Evolutionary conservation across 2,888 invertebrate genomes (phyloP), one percentile per base, ranked within the genome.

Genomic region (Elegia similella): DNA sequence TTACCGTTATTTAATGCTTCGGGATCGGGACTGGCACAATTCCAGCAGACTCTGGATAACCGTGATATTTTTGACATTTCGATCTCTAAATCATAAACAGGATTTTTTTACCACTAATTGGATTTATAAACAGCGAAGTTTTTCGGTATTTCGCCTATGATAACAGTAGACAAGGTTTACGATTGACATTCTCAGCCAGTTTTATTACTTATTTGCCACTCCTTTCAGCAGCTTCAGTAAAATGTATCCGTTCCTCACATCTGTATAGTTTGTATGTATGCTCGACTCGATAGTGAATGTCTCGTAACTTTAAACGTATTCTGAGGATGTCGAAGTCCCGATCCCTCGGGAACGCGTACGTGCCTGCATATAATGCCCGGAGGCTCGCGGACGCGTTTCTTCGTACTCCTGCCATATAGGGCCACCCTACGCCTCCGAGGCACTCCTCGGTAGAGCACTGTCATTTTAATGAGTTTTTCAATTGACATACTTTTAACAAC

Each of bases 331-430:
- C 73, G 69, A 75, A 73, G 73, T 67, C 68, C 67, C 63, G 62
- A 67, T 72, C 83, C 74, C 70, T 55, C 38, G 75, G 83, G 83
- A 78, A 73, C 68, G 72, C 76, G 80, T 79, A 83, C 83, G 84
- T 82, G 82, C 69, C 67, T 66, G 75, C 73, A 76, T 76, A 76
- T 73, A 69, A 59, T 64, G 70, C 71, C 64, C 64, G 67, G 64
- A 70, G 70, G 68, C 66, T 59, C 64, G 59, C 62, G 64, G 66
- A 30, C 53, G 30, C 30, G 42, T 42, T 53, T 44, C 54, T 55
- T 32, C 38, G 17, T 6, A 52, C 47, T 48, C n/a, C 30, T 29
- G n/a, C 42, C 38, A 52, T 55, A 44, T 44, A 34, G n/a, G 46
- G 54, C 12, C 46, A 44, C 6, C 43, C 16, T 12, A 12, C n/a